A percentile compares a stretch with the other conserved stretches of the same genome.
Evolutionary conservation across 2,113 vertebrate species (phyloP).

Genomic region (Zapus hudsonius): DNA sequence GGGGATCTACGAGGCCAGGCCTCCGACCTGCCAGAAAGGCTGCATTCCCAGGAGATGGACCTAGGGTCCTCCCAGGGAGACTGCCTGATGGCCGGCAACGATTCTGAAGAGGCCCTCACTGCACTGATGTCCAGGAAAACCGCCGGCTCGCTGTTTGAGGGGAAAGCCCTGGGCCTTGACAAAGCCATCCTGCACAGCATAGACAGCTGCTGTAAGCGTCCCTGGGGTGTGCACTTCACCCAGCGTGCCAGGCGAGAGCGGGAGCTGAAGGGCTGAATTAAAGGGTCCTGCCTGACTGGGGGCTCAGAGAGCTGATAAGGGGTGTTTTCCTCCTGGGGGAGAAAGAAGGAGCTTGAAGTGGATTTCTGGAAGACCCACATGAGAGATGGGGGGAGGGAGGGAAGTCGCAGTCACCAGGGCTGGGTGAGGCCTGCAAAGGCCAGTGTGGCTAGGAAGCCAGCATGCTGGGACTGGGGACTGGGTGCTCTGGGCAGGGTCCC

Average conservation of each 20-base stretch:
- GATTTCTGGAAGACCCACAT: not conserved
- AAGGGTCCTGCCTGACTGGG: not conserved
- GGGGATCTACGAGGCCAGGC: conserved; percentile 91
- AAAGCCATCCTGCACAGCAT: conserved; percentile 99
- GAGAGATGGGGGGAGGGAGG: not conserved
- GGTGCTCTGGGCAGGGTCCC: not conserved
- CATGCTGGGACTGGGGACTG: not conserved
- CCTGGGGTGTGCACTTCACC: no score
- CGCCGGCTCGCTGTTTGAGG: conserved; percentile 96
- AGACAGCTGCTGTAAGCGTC: conserved; percentile 94
- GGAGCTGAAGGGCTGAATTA: not conserved
- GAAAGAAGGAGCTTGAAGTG: not conserved
- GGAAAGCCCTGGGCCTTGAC: conserved; percentile 96
- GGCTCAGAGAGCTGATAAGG: not conserved
- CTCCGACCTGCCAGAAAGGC: conserved; percentile 88
- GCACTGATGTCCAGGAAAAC: conserved; percentile 94
- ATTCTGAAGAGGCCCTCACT: conserved; percentile 92
- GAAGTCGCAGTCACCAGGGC: not conserved
- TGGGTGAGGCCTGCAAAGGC: not conserved
- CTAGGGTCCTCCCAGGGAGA: conserved; percentile 91
- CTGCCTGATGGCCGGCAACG: conserved; percentile 90
- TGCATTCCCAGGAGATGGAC: conserved; percentile 90
- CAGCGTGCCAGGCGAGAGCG: no score
- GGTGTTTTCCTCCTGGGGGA: not conserved
- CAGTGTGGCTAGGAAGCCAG: not conserved